Evolutionary conservation across 2,888 invertebrate species (phyloP), one percentile per base, ranked within the genome.

Genomic region (Yponomeuta sedellus): DNA sequence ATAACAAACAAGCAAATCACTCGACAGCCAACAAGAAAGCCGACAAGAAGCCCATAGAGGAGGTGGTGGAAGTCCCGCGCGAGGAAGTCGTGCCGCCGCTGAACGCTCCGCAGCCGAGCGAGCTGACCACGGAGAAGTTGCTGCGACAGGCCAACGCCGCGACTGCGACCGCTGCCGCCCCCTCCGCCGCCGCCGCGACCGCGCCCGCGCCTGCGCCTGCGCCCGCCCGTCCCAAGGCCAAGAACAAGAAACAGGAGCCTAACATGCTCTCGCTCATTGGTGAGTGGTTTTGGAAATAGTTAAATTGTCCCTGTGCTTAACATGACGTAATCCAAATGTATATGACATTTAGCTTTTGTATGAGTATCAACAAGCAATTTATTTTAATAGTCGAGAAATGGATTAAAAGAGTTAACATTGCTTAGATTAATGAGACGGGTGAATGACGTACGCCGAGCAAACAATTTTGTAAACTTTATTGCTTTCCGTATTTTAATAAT

Each of bases 121-220:
- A 88, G 72, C 78, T 91, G 44, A 91, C 90, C 61, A 91, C 87
- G 0, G 88, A 89, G 64, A 91, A 88, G 72, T 75, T 90, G 66
- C 74, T 91, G 70, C 82, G 82, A 73, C 87, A 89, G 66, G 88
- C 86, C 1, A 71, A 86, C 22, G 77, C 74, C 1, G 73, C 75
- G 22, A 66, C 64, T 22, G 67, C 72, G 4, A 66, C 72, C n/a
- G 64, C 70, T 22, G 44, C 72, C 67, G 62, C 76, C 69, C 63
- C 73, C 10, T 20, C 75, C 40, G 68, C 70, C 56, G 66, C 69
- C 5, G 69, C 72, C 16, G 68, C 72, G 0, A 72, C 77, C 19
- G 61, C 76, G 69, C 64, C 72, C 10, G n/a, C 74, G 22, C 68
- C 72, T 12, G 68, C 72, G 0, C 72, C 77, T 19, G 61, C 69